A percentile compares a stretch with the other conserved stretches of the same genome.
These are phyloP conservation scores for Drosophila leontia DNA, from an alignment of 1,140 invertebrate genomes.

Conservation along the genomic window DNA sequence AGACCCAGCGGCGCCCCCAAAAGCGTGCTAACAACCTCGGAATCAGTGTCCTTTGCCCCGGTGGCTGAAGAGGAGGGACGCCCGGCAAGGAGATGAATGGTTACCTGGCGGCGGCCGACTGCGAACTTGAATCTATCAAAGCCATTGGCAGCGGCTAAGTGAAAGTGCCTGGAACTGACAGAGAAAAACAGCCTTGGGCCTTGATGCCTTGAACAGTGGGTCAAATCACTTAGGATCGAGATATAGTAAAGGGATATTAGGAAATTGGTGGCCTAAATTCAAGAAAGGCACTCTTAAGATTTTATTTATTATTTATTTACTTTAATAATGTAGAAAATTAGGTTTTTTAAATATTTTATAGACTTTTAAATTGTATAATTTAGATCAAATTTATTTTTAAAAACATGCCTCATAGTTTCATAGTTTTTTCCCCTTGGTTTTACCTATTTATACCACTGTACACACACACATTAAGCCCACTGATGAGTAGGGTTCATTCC, in stretches of 20 bases:
- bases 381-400: no score
- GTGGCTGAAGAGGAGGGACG: neutral
- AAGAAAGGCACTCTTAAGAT: neutral
- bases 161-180: constrained; percentile 61
- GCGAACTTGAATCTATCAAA: constrained; percentile 69
- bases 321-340: neutral
- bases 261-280: no score
- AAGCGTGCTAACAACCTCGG: constrained; percentile 30
- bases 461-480: constrained; percentile 12
- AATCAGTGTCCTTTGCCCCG: constrained; percentile 1
- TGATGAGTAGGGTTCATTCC: constrained; percentile 67
- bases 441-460: constrained; percentile 12
- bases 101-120: constrained; percentile 62
- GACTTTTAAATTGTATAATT: neutral
- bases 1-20: constrained; percentile 13
- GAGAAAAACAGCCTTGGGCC: constrained; percentile 32
- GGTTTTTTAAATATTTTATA: neutral
- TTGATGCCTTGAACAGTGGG: constrained; percentile 12
- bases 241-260: neutral
- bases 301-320: neutral
- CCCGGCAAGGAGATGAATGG: constrained; percentile 21
- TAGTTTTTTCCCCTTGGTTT: neutral
- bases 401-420: no score
- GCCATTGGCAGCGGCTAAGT: constrained; percentile 42
- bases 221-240: neutral